Percentiles rank a stretch among this genome's conserved stretches.
Evolutionary conservation across 2,888 invertebrate species (phyloP).

Genomic region (Troilus luridus): DNA sequence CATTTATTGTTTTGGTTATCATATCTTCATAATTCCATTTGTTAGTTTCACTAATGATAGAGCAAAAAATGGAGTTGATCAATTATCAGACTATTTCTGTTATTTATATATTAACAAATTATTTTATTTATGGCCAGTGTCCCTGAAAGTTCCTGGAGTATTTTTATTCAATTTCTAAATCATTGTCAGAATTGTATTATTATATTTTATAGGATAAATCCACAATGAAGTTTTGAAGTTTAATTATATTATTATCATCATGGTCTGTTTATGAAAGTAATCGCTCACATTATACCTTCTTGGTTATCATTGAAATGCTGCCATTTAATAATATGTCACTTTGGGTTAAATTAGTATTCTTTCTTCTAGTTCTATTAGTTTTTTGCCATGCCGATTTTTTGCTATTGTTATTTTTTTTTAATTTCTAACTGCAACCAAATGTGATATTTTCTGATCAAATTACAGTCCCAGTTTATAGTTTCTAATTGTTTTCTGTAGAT

Average conservation of each 20-base stretch:
- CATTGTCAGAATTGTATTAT: neutral
- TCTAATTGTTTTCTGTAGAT: neutral
- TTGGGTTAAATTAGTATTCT: no score
- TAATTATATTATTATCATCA: neutral
- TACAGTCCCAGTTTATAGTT: neutral
- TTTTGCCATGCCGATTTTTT: neutral
- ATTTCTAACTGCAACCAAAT: neutral
- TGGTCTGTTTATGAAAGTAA: neutral
- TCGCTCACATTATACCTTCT: neutral
- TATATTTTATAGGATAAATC: neutral
- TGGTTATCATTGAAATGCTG: no score
- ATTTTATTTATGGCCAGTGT: neutral
- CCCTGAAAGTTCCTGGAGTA: neutral
- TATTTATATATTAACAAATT: neutral
- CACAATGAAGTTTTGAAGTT: neutral
- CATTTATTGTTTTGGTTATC: neutral
- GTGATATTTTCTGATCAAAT: neutral
- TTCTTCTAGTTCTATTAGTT: no score
- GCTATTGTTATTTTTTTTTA: neutral
- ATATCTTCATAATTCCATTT: neutral
- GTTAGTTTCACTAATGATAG: neutral
- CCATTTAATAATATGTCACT: neutral
- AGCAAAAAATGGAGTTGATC: neutral
- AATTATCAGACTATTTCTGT: neutral
- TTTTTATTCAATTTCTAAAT: neutral